Conservation (phyloP, 1,140 invertebrate genomes). For the Hydropsyche tenuis region DNA sequence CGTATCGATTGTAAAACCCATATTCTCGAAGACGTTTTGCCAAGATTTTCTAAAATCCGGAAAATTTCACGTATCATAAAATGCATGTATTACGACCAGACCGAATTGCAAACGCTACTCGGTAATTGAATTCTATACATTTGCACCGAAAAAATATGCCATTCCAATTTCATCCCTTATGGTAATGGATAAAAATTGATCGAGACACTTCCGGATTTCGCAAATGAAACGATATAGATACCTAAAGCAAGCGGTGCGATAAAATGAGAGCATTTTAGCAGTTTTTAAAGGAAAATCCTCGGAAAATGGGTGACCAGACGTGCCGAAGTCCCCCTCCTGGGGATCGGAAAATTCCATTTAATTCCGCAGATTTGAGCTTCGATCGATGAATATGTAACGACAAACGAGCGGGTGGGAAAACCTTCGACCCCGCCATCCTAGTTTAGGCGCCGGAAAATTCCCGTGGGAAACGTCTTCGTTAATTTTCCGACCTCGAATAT, state of each 20-base stretch:
- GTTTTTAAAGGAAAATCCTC: constrained; percentile 30
- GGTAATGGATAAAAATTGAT: too few species aligned
- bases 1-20: too few species aligned
- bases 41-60: too few species aligned
- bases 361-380: constrained; percentile 24
- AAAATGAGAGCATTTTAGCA: neutral
- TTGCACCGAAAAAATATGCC: too few species aligned
- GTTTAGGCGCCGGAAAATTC: neutral
- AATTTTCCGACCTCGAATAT: neutral
- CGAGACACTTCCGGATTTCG: neutral
- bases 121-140: too few species aligned
- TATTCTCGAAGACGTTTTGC: too few species aligned
- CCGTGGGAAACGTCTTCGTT: neutral
- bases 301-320: constrained; percentile 25
- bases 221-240: neutral
- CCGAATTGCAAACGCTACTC: too few species aligned
- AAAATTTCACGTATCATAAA: too few species aligned
- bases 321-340: constrained; percentile 16
- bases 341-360: constrained; percentile 32
- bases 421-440: neutral
- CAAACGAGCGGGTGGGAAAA: neutral
- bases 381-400: constrained; percentile 33
- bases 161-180: too few species aligned
- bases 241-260: too few species aligned
- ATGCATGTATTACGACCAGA: too few species aligned